Conservation (phyloP, 1,140 invertebrate species). For the Zaprionus taronus region DNA sequence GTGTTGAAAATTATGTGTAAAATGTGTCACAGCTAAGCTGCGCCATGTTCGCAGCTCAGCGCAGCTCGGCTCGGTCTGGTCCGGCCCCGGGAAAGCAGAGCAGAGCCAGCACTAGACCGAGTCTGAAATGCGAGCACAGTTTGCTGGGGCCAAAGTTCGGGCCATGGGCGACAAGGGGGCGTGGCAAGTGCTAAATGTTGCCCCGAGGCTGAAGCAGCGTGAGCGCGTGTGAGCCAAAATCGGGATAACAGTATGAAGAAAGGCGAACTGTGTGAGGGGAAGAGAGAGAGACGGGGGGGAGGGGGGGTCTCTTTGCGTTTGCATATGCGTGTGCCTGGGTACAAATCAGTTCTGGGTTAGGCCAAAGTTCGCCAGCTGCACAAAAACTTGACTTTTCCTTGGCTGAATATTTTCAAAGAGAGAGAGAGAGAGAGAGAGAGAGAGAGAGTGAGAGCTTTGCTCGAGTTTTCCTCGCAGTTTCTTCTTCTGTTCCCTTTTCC, state of each 20-base stretch:
- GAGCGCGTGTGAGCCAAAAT: constrained; percentile 18
- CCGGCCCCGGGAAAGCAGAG: background rate
- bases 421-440: background rate
- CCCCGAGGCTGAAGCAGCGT: constrained; percentile 55
- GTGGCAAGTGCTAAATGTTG: constrained; percentile 72
- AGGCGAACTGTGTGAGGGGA: background rate
- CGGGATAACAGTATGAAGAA: constrained; percentile 40
- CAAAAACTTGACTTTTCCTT: constrained; percentile 40
- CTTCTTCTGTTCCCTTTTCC: background rate
- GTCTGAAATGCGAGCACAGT: background rate
- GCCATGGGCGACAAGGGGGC: constrained; percentile 29
- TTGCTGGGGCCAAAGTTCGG: constrained; percentile 1
- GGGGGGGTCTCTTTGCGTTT: background rate
- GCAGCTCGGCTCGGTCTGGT: background rate
- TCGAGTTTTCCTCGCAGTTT: background rate
- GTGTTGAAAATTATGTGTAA: constrained; percentile 82
- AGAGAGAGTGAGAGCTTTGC: background rate
- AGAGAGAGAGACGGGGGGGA: background rate
- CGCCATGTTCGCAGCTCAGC: constrained; percentile 49
- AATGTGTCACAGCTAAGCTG: constrained; percentile 80
- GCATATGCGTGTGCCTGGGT: constrained; percentile 57
- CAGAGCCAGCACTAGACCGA: background rate
- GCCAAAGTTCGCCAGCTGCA: constrained; percentile 45
- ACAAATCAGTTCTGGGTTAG: constrained; percentile 58
- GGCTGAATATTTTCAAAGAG: constrained; percentile 5